Evolutionary conservation across 2,888 invertebrate species (phyloP).

Genomic region (Platycheirus albimanus): DNA sequence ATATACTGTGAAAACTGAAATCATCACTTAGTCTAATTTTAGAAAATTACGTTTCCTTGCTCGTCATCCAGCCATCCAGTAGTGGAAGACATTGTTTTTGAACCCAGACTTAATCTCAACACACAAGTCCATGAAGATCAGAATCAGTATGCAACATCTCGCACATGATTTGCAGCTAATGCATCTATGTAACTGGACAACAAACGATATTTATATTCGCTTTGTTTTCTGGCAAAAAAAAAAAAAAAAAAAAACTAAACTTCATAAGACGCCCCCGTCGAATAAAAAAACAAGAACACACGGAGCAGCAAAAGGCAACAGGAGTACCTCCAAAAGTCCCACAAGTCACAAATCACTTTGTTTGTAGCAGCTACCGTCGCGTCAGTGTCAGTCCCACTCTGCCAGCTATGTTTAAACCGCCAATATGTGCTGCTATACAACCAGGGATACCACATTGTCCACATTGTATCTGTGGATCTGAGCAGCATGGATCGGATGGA

Average conservation of each 20-base stretch:
- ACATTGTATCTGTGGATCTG: constrained; percentile 1
- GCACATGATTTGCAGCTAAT: not conserved
- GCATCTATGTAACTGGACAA: constrained; percentile 5
- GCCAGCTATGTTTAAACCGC: constrained; percentile 4
- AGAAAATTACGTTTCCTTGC: constrained; percentile 50
- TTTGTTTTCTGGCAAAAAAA: constrained; percentile 11
- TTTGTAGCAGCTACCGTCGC: constrained; percentile 38
- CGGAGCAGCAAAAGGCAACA: not conserved
- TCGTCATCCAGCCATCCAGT: constrained; percentile 8
- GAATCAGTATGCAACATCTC: constrained; percentile 1
- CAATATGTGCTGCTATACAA: too few species aligned
- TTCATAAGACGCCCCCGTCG: constrained; percentile 61
- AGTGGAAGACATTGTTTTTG: constrained; percentile 2
- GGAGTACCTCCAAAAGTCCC: constrained; percentile 42
- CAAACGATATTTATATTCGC: constrained; percentile 17
- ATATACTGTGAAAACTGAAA: constrained; percentile 54
- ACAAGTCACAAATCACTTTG: constrained; percentile 65
- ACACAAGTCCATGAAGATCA: not conserved
- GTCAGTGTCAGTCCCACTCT: constrained; percentile 15
- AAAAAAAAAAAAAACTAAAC: too few species aligned
- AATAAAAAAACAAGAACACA: constrained; percentile 34
- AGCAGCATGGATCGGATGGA: not conserved
- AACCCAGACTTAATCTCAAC: not conserved
- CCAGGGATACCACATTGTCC: constrained; percentile 29
- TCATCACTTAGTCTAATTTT: constrained; percentile 67